Evolutionary conservation across 2,797 vertebrate species (phyloP), one percentile per base, ranked within the genome.

Genomic region (Smutsia gigantea): DNA sequence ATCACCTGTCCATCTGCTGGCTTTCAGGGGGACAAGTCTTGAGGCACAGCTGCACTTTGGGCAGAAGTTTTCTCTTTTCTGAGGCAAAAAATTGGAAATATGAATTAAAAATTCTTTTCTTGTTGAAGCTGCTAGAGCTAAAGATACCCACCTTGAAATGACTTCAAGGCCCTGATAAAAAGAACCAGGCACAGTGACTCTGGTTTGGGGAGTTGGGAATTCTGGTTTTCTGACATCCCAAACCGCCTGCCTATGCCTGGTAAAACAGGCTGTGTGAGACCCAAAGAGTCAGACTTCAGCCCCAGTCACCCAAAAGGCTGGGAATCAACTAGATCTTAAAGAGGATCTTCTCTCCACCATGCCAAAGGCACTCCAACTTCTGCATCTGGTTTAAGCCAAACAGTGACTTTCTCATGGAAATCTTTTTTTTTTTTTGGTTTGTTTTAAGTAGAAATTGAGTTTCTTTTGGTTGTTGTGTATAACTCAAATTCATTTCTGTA

Each of bases 11-110:
- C 27, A 1, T 77, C 63, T 82, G 77, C 23, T 11, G 95, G 92
- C 55, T 75, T 34, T 93, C 94, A 7, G 92, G 71, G 84, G 94
- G 14, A 49, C 31, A 75, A 0, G 71, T 74, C 72, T 94, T 7
- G 1, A 66, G 27, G 86, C 77, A 66, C 55, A 46, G 77, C 15
- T 94, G 61, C 83, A 37, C 90, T 61, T 93, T 49, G 51, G 79
- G 75, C 12, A 72, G 83, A 53, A 55, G 84, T 29, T 89, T 78
- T 42, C 29, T 78, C 61, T 95, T 96, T 92, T 89, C 97, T 97
- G 79, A 77, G 53, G 25, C 42, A 81, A 90, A 72, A 93, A 37
- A 83, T 15, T 2, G 39, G 85, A 94, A 93, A 86, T 5, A 37
- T 29, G 42, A 55, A 17, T 88, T 63, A 90, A n/a, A 23, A 25